Percentiles rank a stretch among this genome's conserved stretches.
Evolutionary conservation across 1,140 invertebrate genomes (phyloP).

Genomic region (honey bee (Apis mellifera)): DNA sequence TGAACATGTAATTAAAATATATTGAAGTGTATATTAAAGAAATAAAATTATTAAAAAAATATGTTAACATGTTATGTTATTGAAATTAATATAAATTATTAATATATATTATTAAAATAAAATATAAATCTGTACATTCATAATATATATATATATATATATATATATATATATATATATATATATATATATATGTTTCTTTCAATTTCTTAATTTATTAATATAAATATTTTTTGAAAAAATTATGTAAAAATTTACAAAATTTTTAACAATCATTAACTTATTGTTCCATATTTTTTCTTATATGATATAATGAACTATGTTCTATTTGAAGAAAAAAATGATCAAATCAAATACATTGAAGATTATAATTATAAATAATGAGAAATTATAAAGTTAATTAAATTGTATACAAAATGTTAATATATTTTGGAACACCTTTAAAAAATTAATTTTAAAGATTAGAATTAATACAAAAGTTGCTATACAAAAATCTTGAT

Average conservation of each 20-base stretch:
- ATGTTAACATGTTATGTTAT: no score
- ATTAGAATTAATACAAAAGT: no score
- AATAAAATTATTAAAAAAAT: no score
- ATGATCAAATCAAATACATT: not conserved
- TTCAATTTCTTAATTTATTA: not conserved
- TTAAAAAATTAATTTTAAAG: no score
- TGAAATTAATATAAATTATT: not conserved
- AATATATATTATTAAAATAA: slow-evolving; percentile 11
- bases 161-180: not conserved
- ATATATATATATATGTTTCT: not conserved
- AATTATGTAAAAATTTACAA: not conserved
- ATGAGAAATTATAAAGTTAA: slow-evolving; percentile 4
- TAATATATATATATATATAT: not conserved
- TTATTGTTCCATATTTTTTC: not conserved
- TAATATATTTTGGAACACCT: no score
- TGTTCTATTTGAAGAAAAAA: not conserved
- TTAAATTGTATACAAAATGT: not conserved
- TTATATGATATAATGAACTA: not conserved
- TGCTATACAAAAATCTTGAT: no score
- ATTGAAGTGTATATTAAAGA: not conserved
- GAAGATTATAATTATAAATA: not conserved
- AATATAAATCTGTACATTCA: slow-evolving; percentile 17
- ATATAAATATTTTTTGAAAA: not conserved
- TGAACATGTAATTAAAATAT: not conserved
- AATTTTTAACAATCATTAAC: slow-evolving; percentile 14